phyloP scores from a whole-genome alignment of 2,113 vertebrate species.

The Protobothrops flavoviridis region DNA sequence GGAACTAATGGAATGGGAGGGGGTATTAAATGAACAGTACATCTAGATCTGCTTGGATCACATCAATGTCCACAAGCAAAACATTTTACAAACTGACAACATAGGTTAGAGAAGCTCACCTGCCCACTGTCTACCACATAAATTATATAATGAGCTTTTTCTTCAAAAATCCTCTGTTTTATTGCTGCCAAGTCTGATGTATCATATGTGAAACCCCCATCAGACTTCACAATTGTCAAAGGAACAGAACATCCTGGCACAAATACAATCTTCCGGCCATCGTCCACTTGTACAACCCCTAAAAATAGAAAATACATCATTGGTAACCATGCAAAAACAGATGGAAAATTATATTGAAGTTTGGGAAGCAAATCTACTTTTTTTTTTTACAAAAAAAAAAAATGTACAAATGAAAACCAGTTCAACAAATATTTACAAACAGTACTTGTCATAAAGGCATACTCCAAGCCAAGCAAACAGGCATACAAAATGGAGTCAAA shows the following conservation, averaged over 20 bases:
- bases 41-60: background rate
- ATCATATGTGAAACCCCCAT: conserved; percentile 95
- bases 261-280: conserved; percentile 91
- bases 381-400: background rate
- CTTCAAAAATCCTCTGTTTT: conserved; percentile 80
- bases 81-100: background rate
- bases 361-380: background rate
- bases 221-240: conserved; percentile 89
- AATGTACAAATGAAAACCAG: background rate
- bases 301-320: background rate
- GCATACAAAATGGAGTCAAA: background rate
- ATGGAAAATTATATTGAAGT: background rate
- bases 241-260: conserved; percentile 84
- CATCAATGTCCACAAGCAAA: background rate
- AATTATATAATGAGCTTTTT: conserved; percentile 87
- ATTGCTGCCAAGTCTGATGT: conserved; percentile 94
- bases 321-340: background rate
- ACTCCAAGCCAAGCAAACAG: background rate
- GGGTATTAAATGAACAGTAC: background rate
- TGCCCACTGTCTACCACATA: conserved; percentile 95
- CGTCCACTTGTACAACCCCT: conserved; percentile 88
- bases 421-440: background rate
- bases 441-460: background rate
- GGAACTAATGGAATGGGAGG: background rate
- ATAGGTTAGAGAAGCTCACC: conserved; percentile 66